phyloP scores from a whole-genome alignment of 2,113 vertebrate genomes.

The Pterocles burchelli region DNA sequence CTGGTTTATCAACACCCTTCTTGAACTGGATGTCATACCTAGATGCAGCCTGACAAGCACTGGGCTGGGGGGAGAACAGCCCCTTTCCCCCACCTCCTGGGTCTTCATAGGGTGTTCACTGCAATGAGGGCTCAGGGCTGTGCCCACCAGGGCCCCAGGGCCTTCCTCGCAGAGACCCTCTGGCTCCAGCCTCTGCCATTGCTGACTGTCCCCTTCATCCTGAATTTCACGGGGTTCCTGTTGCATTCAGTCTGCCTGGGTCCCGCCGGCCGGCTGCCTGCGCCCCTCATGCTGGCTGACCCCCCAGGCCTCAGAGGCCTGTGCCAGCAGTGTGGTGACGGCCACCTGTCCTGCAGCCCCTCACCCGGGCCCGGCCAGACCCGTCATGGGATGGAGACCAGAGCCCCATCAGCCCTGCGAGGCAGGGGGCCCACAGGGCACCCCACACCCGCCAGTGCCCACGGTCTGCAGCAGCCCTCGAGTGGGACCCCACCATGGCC shows the following conservation, averaged over 20 bases:
- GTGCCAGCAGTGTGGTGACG: no score
- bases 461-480: neutral
- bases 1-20: neutral
- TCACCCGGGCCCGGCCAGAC: neutral
- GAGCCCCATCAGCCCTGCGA: neutral
- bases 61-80: neutral
- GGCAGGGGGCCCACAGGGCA: neutral
- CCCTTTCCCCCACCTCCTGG: no score
- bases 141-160: neutral
- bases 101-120: accelerated
- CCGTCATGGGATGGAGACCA: neutral
- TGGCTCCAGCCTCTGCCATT: neutral
- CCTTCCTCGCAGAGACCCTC: neutral
- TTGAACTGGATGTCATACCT: no score
- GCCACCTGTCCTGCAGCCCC: no score
- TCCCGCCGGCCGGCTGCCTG: neutral
- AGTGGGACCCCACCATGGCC: neutral
- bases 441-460: neutral
- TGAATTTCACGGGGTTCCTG: neutral
- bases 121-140: neutral
- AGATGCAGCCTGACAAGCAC: accelerated
- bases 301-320: neutral
- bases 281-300: neutral
- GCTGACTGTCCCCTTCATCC: neutral
- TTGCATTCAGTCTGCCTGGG: neutral